Percentiles rank a stretch among this genome's conserved stretches.
Evolutionary conservation across 2,797 vertebrate genomes (phyloP).

Genomic region (Gila robusta): DNA sequence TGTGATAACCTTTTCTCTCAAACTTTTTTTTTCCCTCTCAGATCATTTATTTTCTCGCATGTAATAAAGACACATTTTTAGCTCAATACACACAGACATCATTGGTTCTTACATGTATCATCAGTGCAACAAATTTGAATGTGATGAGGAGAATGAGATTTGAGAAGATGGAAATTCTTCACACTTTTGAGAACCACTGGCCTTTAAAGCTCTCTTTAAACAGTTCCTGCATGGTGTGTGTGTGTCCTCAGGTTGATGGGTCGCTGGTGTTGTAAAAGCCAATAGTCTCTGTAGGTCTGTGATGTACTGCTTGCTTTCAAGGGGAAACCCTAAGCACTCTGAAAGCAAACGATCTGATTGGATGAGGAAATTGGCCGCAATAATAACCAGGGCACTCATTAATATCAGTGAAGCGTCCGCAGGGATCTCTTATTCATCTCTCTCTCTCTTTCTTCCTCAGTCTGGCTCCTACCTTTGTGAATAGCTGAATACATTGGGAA

Average conservation of each 20-base stretch:
- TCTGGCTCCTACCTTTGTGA: conserved; percentile 10
- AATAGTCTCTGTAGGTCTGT: conserved; percentile 35
- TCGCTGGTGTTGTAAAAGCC: conserved; percentile 42
- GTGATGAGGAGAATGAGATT: neutral
- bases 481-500: conserved; percentile 26
- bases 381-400: conserved; percentile 55
- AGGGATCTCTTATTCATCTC: conserved; percentile 43
- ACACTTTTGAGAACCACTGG: neutral
- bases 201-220: neutral
- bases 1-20: no score
- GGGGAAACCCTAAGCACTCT: conserved; percentile 51
- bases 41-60: no score
- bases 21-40: no score
- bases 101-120: neutral
- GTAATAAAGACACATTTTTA: no score
- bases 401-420: conserved; percentile 49
- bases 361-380: conserved; percentile 56
- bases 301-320: conserved; percentile 52
- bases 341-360: conserved; percentile 50
- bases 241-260: conserved; percentile 26
- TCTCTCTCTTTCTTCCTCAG: conserved; percentile 19
- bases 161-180: neutral
- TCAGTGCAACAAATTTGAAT: neutral
- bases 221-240: neutral
- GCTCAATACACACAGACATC: neutral